Evolutionary conservation across 2,113 vertebrate genomes (phyloP).

Genomic region (Tachysurus vachellii): DNA sequence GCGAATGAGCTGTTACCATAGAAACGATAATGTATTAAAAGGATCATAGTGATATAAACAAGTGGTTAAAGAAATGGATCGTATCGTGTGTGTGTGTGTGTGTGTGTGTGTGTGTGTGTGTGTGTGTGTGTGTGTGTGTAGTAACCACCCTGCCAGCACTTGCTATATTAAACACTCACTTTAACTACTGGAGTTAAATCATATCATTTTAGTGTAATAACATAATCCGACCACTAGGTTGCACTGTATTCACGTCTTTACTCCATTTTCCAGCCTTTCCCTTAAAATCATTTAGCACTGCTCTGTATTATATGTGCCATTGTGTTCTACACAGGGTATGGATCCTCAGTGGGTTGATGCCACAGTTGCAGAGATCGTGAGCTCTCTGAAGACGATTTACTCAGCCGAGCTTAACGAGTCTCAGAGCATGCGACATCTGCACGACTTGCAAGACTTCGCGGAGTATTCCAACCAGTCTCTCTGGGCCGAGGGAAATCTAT

Average conservation of each 20-base stretch:
- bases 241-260: slow-evolving; percentile 60
- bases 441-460: slow-evolving; percentile 39
- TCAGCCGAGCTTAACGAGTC: slow-evolving; percentile 49
- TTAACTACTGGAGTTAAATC: neutral
- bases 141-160: neutral
- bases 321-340: slow-evolving; percentile 57
- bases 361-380: slow-evolving; percentile 62
- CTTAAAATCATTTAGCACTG: neutral
- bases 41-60: neutral
- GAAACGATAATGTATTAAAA: neutral
- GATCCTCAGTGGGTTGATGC: slow-evolving; percentile 52
- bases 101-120: neutral
- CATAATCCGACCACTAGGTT: slow-evolving; percentile 61
- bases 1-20: neutral
- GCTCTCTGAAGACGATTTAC: slow-evolving; percentile 59
- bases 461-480: slow-evolving; percentile 41
- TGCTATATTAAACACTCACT: neutral
- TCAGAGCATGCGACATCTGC: slow-evolving; percentile 50
- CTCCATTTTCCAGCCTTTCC: neutral
- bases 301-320: slow-evolving; percentile 21
- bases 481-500: slow-evolving; percentile 42
- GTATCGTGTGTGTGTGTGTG: neutral
- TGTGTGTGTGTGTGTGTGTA: neutral
- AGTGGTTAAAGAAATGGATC: neutral
- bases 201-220: neutral